phyloP scores from a whole-genome alignment of 1,140 invertebrate species.

The Littorina saxatilis region DNA sequence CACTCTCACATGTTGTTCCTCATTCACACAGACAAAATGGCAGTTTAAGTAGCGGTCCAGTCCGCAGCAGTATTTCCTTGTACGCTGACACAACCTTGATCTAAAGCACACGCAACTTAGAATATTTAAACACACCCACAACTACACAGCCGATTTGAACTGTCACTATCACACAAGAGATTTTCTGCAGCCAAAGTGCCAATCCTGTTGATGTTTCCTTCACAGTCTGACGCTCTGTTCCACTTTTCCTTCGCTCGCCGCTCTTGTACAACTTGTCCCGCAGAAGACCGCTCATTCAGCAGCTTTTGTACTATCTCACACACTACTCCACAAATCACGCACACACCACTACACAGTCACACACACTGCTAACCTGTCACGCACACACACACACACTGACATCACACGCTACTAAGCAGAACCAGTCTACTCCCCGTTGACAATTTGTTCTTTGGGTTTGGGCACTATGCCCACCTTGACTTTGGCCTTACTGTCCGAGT shows the following conservation, averaged over 20 bases:
- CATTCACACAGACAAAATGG: neutral
- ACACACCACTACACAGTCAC: too few relatives aligned
- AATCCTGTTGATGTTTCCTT: neutral
- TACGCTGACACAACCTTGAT: constrained; percentile 20
- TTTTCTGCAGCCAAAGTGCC: neutral
- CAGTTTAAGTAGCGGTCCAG: constrained; percentile 23
- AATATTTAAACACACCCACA: neutral
- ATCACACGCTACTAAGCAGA: neutral
- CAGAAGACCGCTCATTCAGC: too few relatives aligned
- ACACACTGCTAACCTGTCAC: too few relatives aligned
- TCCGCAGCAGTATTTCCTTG: constrained; percentile 22
- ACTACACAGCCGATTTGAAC: neutral
- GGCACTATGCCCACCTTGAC: constrained; percentile 44
- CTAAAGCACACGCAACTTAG: neutral
- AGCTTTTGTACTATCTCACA: too few relatives aligned
- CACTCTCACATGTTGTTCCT: neutral
- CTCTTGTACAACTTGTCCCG: neutral
- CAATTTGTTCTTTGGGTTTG: constrained; percentile 59
- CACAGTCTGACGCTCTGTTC: neutral
- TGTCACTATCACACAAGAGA: too few relatives aligned
- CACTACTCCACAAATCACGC: too few relatives aligned
- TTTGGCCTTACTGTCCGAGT: constrained; percentile 63
- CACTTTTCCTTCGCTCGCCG: neutral
- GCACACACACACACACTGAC: constrained; percentile 1
- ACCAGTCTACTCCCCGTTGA: constrained; percentile 64